Evolutionary conservation across 64 coral and sea anemone species (phyloP).

Genomic region (Anthopleura sola): DNA sequence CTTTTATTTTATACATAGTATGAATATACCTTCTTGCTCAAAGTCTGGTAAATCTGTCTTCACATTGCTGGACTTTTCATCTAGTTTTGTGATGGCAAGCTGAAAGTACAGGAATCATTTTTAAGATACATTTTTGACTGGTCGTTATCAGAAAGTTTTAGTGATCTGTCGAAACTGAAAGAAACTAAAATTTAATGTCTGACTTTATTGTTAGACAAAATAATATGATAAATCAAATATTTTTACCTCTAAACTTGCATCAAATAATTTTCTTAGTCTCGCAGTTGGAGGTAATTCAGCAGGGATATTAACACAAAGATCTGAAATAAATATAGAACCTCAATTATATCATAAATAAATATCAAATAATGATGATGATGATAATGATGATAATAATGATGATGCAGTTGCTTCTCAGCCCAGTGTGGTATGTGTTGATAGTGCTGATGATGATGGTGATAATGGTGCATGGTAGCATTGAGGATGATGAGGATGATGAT

Average conservation of each 20-base stretch:
- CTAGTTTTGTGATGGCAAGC: conserved; percentile 51
- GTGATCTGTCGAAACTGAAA: no score
- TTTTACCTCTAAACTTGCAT: conserved; percentile 75
- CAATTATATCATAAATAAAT: neutral
- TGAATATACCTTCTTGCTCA: conserved; percentile 59
- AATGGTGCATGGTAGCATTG: no score
- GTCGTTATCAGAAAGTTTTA: no score
- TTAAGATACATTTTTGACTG: no score
- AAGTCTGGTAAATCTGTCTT: conserved; percentile 36
- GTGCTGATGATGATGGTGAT: no score
- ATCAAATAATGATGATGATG: neutral
- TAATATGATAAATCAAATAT: neutral
- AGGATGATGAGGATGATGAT: no score
- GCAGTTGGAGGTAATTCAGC: conserved; percentile 48
- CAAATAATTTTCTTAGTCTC: conserved; percentile 67
- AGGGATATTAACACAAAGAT: conserved; percentile 69
- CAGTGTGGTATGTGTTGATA: no score
- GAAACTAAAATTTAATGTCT: no score
- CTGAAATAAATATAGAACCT: conserved; percentile 11
- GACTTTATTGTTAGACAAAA: no score
- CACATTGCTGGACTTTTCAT: neutral
- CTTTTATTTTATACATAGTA: no score
- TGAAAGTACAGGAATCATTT: conserved; percentile 5
- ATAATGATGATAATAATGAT: neutral
- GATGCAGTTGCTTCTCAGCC: no score